Percentiles rank a stretch among this genome's conserved stretches.
Conservation (phyloP, 1,140 invertebrate species). For the Procambarus clarkii region DNA sequence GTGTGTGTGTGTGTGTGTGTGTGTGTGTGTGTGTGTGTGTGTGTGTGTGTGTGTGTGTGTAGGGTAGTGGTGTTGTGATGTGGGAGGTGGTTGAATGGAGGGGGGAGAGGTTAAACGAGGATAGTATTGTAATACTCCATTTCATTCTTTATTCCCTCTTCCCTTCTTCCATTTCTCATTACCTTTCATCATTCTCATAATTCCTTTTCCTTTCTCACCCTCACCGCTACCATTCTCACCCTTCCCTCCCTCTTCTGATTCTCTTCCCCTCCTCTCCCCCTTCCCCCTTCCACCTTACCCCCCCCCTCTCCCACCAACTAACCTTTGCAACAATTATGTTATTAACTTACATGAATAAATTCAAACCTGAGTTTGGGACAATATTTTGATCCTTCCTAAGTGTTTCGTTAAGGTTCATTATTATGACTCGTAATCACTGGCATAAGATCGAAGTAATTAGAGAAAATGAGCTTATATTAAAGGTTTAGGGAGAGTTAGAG, state of each 20-base stretch:
- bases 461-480: constrained; percentile 39
- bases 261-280: not conserved
- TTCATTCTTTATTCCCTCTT: not conserved
- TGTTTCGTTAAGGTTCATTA: constrained; percentile 28
- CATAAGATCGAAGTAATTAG: constrained; percentile 32
- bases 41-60: no score
- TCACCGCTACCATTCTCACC: not conserved
- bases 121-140: not conserved
- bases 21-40: no score
- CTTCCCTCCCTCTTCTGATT: not conserved
- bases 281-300: not conserved
- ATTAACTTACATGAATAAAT: constrained; percentile 17
- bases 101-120: no score
- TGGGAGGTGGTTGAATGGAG: no score
- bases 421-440: not conserved
- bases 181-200: no score
- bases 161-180: no score
- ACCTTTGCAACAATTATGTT: constrained; percentile 18
- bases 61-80: no score
- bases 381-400: constrained; percentile 25
- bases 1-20: no score
- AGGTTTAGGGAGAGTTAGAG: not conserved
- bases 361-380: not conserved
- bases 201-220: not conserved
- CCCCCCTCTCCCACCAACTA: not conserved